Evolutionary conservation across 2,113 vertebrate genomes (phyloP).

Genomic region (Tiliqua scincoides): DNA sequence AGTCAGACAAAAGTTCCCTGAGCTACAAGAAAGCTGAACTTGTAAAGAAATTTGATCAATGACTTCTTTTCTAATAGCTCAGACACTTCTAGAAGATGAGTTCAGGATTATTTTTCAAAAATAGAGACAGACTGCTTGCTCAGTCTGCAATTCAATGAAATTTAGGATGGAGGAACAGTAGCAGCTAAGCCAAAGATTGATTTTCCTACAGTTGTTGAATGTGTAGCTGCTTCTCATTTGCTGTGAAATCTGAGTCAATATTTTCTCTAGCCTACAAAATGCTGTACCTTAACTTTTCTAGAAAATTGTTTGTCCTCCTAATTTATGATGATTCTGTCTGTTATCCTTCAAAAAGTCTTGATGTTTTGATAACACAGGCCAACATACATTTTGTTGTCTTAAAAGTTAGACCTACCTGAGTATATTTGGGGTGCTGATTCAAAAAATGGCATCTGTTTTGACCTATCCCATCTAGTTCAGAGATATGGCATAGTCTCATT

Average conservation of each 20-base stretch:
- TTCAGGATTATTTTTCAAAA: slow-evolving; percentile 9
- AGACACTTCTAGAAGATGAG: slow-evolving; percentile 5
- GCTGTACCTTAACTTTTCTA: not conserved
- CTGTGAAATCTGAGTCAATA: not conserved
- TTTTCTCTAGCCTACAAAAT: not conserved
- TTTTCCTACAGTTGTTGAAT: not conserved
- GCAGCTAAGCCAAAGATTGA: not conserved
- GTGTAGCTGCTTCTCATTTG: not conserved
- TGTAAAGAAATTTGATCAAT: not conserved
- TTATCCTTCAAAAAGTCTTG: not conserved
- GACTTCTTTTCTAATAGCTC: slow-evolving; percentile 4
- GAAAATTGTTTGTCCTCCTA: not conserved
- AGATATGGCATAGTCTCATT: no score
- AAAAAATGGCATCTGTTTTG: no score
- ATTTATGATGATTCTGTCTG: not conserved
- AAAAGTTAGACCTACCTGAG: no score
- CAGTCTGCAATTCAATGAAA: slow-evolving; percentile 19
- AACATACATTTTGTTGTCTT: no score
- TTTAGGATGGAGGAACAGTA: not conserved
- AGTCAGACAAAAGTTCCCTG: not conserved
- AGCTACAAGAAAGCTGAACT: slow-evolving; percentile 3
- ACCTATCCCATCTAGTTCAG: no score
- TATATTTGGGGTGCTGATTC: no score
- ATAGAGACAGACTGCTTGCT: not conserved
- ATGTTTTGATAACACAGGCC: not conserved